These are phyloP conservation scores for Saccostrea cuccullata DNA, from an alignment of 1,140 invertebrate genomes.

Conservation along the genomic window DNA sequence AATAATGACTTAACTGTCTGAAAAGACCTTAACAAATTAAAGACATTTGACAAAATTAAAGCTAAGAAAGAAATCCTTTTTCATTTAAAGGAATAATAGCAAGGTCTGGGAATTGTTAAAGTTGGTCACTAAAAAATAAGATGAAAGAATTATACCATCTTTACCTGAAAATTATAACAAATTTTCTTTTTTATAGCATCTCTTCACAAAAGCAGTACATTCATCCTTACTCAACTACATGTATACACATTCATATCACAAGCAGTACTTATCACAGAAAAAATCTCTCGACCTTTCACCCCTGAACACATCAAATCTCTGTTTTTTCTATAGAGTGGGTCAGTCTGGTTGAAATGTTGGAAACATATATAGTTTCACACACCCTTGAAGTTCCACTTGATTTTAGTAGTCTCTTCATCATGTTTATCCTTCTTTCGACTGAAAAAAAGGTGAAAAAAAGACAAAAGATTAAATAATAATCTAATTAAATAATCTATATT, in stretches of 20 bases:
- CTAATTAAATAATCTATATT: too few species aligned
- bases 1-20: too few species aligned
- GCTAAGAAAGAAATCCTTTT: neutral
- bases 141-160: neutral
- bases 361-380: neutral
- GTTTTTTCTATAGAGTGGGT: neutral
- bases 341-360: neutral
- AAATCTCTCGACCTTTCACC: neutral
- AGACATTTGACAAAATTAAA: too few species aligned
- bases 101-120: neutral
- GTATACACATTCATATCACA: neutral
- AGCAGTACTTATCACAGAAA: neutral
- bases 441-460: neutral
- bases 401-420: neutral
- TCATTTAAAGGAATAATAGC: neutral
- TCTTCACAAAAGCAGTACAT: neutral
- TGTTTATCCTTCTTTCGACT: slow-evolving; percentile 30
- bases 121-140: neutral
- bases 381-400: slow-evolving; percentile 16
- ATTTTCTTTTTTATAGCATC: neutral
- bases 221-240: neutral
- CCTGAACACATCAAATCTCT: neutral
- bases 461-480: neutral
- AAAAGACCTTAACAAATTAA: too few species aligned
- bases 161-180: neutral